Conservation (phyloP, 2,888 invertebrate genomes). For the Ophonus ardosiacus region DNA sequence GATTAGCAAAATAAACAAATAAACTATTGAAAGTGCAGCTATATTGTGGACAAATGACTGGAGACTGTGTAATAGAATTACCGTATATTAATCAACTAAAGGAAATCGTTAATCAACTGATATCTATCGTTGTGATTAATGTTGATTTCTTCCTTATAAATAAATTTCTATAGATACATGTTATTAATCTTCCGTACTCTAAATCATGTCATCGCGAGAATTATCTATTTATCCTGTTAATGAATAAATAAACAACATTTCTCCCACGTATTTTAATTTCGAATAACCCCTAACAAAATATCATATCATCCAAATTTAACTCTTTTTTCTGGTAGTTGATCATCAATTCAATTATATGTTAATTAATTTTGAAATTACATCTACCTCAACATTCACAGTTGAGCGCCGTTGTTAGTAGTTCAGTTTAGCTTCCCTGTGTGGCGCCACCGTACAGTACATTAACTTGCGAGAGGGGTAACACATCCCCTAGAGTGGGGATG, state of each 20-base stretch:
- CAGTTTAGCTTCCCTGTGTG: not conserved
- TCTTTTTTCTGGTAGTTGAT: not conserved
- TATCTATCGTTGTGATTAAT: not conserved
- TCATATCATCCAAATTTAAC: not conserved
- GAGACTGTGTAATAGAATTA: not conserved
- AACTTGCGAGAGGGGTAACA: not conserved
- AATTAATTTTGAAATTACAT: constrained; percentile 23
- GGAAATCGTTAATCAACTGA: not conserved
- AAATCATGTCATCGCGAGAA: not conserved
- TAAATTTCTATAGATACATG: not conserved
- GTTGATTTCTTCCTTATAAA: not conserved
- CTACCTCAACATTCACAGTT: not conserved
- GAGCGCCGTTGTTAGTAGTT: not conserved
- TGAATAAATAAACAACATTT: not conserved
- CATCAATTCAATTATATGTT: not conserved
- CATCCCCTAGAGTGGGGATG: not conserved
- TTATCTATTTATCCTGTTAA: too few species aligned
- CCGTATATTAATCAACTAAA: not conserved
- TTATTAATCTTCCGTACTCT: not conserved
- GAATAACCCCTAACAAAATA: not conserved
- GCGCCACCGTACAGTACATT: not conserved
- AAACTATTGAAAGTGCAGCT: too few species aligned
- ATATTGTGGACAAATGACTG: not conserved
- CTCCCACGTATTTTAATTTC: not conserved
- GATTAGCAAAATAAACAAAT: too few species aligned